A percentile compares a stretch with the other conserved stretches of the same genome.
Conservation (phyloP, 1,140 invertebrate genomes). For the Aphis craccivora region DNA sequence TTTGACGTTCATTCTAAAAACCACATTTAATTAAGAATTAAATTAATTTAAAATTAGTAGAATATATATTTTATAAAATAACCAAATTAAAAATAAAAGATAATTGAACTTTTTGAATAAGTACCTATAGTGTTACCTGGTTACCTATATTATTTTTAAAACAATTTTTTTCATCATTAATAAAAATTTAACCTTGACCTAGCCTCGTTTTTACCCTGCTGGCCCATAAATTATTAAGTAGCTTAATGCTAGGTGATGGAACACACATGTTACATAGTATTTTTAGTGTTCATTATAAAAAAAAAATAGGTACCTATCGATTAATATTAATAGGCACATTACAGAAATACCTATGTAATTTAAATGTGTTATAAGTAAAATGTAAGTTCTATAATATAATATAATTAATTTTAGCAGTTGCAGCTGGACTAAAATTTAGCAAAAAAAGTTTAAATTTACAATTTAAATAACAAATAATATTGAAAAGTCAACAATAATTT, state of each 20-base stretch:
- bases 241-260: not conserved
- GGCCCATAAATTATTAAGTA: not conserved
- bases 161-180: not conserved
- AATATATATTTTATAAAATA: not conserved
- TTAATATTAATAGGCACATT: not conserved
- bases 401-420: too few relatives aligned
- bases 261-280: not conserved
- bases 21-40: not conserved
- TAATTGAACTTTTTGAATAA: not conserved
- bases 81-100: not conserved
- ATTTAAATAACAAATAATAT: too few relatives aligned
- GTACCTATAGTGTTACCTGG: not conserved
- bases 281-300: not conserved
- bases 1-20: conserved; percentile 65
- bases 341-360: too few relatives aligned
- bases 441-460: too few relatives aligned
- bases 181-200: not conserved
- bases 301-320: not conserved
- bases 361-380: too few relatives aligned
- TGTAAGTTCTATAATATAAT: too few relatives aligned
- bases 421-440: too few relatives aligned
- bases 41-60: not conserved
- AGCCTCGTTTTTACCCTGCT: not conserved
- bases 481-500: too few relatives aligned
- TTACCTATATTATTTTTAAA: not conserved